Evolutionary conservation across 2,888 invertebrate species (phyloP), one percentile per base, ranked within the genome.

Genomic region (Heliconius aoede): DNA sequence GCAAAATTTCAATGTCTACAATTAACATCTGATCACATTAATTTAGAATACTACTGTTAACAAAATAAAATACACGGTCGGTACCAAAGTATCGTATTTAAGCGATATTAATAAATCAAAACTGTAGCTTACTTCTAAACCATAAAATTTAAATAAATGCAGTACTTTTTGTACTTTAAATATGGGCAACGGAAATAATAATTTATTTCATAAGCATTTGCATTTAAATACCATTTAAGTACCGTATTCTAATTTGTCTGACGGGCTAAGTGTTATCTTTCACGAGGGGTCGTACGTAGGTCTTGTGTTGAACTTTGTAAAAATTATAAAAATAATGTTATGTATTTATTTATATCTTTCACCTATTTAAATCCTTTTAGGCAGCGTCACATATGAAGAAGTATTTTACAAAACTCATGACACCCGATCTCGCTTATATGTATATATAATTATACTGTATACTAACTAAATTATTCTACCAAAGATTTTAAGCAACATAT

Each of bases 261-360:
- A 26, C 24, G 7, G 26, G 15, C 4, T 26, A 26, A 26, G 60
- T 60, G 60, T 58, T 58, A 24, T 58, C 58, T 58, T 58, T 58
- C 58, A 58, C 58, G 24, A 58, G 58, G n/a, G 55, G 55, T 55
- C 9, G 55, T 55, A 51, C 9, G 55, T 55, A 55, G 55, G 55
- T 55, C 55, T 55, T 55, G 55, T 55, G 55, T 55, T n/a, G n/a
- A 55, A 55, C 18, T 51, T n/a, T 51, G n/a, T n/a, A 55, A 55
- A 55, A 55, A n/a, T 55, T n/a, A 55, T 55, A 3, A 55, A 55
- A 55, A 55, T n/a, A n/a, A n/a, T 1, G 21, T 55, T 55, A 8
- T 55, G 7, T 9, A 55, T 55, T 55, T 55, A 51, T 51, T n/a
- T n/a, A n/a, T n/a, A n/a, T 46, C 46, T 7, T 46, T 46, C 18